Conservation (phyloP, 2,797 vertebrate genomes). For the Macroramphosus scolopax region DNA sequence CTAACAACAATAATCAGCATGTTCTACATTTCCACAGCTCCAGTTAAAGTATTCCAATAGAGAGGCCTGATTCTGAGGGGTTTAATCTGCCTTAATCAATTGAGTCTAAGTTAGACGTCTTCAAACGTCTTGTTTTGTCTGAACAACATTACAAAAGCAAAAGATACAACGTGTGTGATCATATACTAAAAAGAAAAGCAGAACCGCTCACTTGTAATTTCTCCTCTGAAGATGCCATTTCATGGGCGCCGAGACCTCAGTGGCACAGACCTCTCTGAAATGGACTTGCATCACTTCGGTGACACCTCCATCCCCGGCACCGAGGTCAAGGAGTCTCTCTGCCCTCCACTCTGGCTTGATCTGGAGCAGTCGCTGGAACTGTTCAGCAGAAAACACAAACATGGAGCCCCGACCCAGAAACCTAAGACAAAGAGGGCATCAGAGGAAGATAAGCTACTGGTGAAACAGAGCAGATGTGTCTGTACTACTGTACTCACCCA, state of each 20-base stretch:
- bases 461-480: not conserved
- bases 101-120: no score
- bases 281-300: constrained; percentile 92
- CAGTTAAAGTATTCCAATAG: no score
- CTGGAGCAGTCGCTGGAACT: constrained; percentile 88
- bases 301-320: constrained; percentile 94
- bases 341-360: constrained; percentile 89
- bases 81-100: no score
- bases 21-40: no score
- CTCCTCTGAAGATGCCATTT: constrained; percentile 96
- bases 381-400: constrained; percentile 95
- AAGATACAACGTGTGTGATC: no score
- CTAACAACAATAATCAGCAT: no score
- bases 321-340: constrained; percentile 89
- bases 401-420: constrained; percentile 95
- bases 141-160: no score
- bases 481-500: constrained; percentile 80
- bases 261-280: constrained; percentile 92
- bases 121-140: no score
- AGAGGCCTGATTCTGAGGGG: no score
- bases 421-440: constrained; percentile 62
- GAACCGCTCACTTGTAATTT: constrained; percentile 86
- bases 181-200: no score
- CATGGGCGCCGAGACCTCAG: constrained; percentile 94
- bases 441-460: not conserved